These are phyloP conservation scores for Melipona beecheii DNA, from an alignment of 2,888 invertebrate genomes.

Conservation along the genomic window DNA sequence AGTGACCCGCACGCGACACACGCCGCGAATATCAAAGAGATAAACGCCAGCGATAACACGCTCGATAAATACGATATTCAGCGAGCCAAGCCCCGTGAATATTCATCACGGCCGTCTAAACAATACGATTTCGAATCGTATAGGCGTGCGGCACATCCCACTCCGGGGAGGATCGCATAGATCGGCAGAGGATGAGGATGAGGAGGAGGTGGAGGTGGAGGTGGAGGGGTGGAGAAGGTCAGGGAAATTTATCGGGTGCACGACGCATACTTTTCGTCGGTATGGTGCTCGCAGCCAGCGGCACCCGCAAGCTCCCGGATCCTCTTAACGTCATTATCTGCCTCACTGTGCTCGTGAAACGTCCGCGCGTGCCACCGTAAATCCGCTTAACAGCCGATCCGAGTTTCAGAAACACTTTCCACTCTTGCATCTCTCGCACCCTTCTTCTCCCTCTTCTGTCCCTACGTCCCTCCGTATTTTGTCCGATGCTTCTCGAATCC, in stretches of 20 bases:
- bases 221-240: no score
- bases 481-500: no score
- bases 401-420: conserved; percentile 63
- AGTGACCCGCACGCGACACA: conserved; percentile 68
- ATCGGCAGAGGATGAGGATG: no score
- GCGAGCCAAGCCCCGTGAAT: conserved; percentile 6
- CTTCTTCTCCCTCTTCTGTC: no score
- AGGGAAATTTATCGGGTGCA: conserved; percentile 12
- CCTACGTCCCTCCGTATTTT: no score
- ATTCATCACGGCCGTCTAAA: conserved; percentile 18
- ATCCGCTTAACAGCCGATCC: conserved; percentile 70
- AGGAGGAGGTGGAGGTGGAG: no score
- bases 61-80: conserved; percentile 20
- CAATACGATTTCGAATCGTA: background rate
- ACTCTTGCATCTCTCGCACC: background rate
- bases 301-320: conserved; percentile 57
- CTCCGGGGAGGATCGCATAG: background rate
- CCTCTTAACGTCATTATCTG: conserved; percentile 71
- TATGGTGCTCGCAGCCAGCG: conserved; percentile 33
- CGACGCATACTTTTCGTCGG: conserved; percentile 31
- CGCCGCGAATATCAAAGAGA: conserved; percentile 31
- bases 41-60: background rate
- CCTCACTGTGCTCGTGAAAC: conserved; percentile 59
- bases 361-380: conserved; percentile 65
- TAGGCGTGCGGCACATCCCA: no score